Percentiles rank a stretch among this genome's conserved stretches.
phyloP scores from a whole-genome alignment of 2,113 vertebrate species.

The Urocynchramus pylzowi region DNA sequence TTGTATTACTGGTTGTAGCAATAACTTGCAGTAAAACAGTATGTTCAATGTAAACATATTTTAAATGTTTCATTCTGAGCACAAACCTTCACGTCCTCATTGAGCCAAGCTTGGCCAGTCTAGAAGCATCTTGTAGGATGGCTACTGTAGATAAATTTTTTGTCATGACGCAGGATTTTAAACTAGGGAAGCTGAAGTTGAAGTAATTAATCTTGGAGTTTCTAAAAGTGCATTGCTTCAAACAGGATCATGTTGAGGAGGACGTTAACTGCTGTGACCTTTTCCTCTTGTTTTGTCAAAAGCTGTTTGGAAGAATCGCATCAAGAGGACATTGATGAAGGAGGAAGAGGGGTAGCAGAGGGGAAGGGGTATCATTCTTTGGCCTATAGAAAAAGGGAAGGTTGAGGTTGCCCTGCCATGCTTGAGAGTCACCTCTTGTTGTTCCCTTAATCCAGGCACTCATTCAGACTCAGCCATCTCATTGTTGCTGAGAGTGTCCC shows the following conservation, averaged over 20 bases:
- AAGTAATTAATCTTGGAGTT: constrained; percentile 37
- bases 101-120: neutral
- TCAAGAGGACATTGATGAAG: constrained; percentile 18
- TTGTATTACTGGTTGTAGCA: neutral
- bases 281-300: constrained; percentile 43
- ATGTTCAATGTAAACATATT: neutral
- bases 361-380: neutral
- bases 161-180: neutral
- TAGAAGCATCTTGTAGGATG: neutral
- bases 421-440: neutral
- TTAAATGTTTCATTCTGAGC: neutral
- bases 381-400: neutral
- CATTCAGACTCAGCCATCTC: neutral
- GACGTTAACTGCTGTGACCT: constrained; percentile 54
- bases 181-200: neutral
- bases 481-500: neutral
- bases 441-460: neutral
- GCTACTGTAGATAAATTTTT: neutral
- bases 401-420: neutral
- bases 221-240: constrained; percentile 26
- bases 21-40: neutral
- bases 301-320: constrained; percentile 21
- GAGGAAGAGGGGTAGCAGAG: neutral
- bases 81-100: neutral
- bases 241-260: constrained; percentile 3